phyloP scores from a whole-genome alignment of 2,797 vertebrate species.

The Girardinus metallicus region DNA sequence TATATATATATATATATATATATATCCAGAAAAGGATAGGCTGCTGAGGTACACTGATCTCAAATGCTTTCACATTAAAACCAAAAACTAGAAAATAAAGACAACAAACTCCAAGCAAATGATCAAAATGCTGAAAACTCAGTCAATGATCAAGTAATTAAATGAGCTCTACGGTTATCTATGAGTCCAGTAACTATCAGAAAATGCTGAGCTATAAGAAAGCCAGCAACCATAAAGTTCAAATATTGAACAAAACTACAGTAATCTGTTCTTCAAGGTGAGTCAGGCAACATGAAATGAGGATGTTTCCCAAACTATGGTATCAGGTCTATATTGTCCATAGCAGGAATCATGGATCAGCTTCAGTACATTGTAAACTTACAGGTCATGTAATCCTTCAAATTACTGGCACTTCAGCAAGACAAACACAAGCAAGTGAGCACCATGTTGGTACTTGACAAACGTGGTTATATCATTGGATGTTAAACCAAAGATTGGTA shows the following conservation, averaged over 20 bases:
- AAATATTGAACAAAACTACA: neutral
- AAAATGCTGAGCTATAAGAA: neutral
- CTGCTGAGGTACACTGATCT: neutral
- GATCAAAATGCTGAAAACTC: neutral
- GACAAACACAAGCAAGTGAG: neutral
- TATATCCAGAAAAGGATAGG: neutral
- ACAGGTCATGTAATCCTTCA: neutral
- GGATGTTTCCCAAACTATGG: neutral
- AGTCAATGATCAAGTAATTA: neutral
- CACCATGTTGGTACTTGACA: neutral
- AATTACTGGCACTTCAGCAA: neutral
- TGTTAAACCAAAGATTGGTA: no score
- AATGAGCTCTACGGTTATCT: neutral
- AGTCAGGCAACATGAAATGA: neutral
- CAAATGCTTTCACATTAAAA: neutral
- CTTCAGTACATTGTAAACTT: neutral
- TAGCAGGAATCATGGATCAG: neutral
- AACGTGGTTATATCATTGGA: neutral
- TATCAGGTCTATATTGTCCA: neutral
- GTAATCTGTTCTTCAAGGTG: neutral
- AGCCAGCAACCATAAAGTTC: neutral
- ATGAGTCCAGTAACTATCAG: neutral
- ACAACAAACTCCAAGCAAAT: neutral
- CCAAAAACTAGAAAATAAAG: no score
- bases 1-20: no score